Conservation (phyloP, 1,140 invertebrate species). For the Drosophila auraria region DNA sequence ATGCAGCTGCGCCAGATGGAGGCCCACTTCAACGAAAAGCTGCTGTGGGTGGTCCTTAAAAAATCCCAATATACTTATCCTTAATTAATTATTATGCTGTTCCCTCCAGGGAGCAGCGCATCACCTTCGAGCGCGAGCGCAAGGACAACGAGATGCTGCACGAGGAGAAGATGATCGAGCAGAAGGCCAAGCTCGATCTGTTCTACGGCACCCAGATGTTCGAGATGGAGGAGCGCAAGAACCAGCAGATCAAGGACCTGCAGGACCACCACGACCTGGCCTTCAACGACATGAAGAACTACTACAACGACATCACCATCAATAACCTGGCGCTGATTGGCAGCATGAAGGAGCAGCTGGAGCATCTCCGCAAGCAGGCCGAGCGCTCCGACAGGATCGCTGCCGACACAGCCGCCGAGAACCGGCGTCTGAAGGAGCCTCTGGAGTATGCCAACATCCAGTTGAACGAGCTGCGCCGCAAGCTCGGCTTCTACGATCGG, state of each 20-base stretch:
- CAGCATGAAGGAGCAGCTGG: conserved; percentile 94
- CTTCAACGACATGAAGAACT: conserved; percentile 95
- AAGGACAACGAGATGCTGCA: conserved; percentile 93
- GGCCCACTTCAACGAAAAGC: conserved; percentile 86
- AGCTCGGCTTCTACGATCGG: conserved; percentile 92
- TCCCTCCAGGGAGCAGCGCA: conserved; percentile 59
- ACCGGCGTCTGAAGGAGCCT: conserved; percentile 90
- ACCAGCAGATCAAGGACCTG: conserved; percentile 92
- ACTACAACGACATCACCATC: conserved; percentile 96
- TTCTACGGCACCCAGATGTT: conserved; percentile 92
- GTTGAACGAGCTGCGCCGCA: conserved; percentile 89
- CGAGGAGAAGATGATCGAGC: conserved; percentile 91
- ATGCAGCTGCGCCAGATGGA: conserved; percentile 80
- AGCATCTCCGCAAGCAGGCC: conserved; percentile 92
- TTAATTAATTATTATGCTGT: background rate
- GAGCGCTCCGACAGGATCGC: conserved; percentile 89
- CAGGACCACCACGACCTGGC: conserved; percentile 93
- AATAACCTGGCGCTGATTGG: conserved; percentile 95
- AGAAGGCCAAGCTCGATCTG: conserved; percentile 91
- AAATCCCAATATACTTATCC: no score
- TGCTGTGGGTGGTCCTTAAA: conserved; percentile 85
- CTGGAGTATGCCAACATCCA: conserved; percentile 89
- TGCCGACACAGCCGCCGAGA: conserved; percentile 88
- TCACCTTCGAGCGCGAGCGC: conserved; percentile 88
- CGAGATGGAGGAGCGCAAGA: conserved; percentile 96